Evolutionary conservation across 2,797 vertebrate genomes (phyloP).

Genomic region (Acomys russatus): DNA sequence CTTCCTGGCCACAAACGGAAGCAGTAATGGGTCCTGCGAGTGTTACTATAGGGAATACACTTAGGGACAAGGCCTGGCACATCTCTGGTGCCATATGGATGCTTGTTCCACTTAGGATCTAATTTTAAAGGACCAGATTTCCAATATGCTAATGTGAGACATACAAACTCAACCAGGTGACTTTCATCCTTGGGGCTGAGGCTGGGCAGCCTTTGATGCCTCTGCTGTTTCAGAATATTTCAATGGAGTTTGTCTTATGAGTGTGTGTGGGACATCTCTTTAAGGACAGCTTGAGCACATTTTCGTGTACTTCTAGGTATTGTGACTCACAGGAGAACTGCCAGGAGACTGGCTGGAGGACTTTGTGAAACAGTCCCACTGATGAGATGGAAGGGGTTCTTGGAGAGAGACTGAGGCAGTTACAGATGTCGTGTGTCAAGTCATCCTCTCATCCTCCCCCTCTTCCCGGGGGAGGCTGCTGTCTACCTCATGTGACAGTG

Average conservation of each 20-base stretch:
- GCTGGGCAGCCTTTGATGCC: neutral
- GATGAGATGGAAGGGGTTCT: constrained; percentile 3
- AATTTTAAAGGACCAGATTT: constrained; percentile 73
- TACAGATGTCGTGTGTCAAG: neutral
- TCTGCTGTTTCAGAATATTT: constrained; percentile 47
- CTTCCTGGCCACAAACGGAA: constrained; percentile 8
- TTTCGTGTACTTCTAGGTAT: neutral
- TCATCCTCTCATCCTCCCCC: neutral
- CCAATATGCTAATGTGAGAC: constrained; percentile 53
- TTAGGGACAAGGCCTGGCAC: constrained; percentile 34
- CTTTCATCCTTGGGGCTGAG: neutral
- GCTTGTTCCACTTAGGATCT: constrained; percentile 33
- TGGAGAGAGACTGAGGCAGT: neutral
- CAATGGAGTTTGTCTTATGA: neutral
- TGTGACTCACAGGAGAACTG: neutral
- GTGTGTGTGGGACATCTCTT: constrained; percentile 10
- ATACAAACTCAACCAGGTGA: constrained; percentile 37
- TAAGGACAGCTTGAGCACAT: neutral
- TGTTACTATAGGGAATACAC: neutral
- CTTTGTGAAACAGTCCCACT: neutral
- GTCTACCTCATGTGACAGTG: neutral
- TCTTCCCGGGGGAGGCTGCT: constrained; percentile 12
- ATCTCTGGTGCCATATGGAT: neutral
- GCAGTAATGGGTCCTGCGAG: neutral
- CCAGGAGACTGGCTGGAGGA: neutral